These are phyloP conservation scores for Panorpa germanica DNA, from an alignment of 2,888 invertebrate species.

Conservation along the genomic window DNA sequence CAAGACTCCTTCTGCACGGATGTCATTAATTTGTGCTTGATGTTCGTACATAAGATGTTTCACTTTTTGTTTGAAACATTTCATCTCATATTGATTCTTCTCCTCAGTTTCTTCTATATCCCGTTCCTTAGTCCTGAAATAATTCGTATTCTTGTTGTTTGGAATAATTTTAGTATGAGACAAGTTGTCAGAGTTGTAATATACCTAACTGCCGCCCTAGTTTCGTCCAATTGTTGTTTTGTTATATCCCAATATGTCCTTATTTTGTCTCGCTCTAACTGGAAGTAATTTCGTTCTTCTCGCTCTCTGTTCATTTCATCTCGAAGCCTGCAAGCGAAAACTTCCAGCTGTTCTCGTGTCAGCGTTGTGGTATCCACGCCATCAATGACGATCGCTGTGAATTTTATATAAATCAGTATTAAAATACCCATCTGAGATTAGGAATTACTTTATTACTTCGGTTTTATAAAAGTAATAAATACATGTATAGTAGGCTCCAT, in stretches of 20 bases:
- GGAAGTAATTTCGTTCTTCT: conserved; percentile 79
- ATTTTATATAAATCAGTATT: no score
- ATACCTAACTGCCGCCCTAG: conserved; percentile 15
- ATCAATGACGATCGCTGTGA: conserved; percentile 51
- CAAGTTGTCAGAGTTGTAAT: no score
- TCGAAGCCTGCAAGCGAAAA: conserved; percentile 57
- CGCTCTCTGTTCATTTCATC: conserved; percentile 75
- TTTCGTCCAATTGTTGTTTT: conserved; percentile 64
- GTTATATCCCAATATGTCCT: conserved; percentile 84
- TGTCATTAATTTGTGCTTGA: conserved; percentile 54
- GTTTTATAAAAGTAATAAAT: no score
- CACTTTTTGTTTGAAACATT: conserved; percentile 70
- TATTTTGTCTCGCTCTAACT: conserved; percentile 77
- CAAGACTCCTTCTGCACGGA: conserved; percentile 56
- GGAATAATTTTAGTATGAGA: no score
- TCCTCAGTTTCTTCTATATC: conserved; percentile 68
- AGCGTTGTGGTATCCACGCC: conserved; percentile 73
- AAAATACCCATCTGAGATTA: no score
- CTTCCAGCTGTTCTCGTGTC: conserved; percentile 71
- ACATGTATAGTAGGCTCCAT: no score
- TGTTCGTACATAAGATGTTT: conserved; percentile 75
- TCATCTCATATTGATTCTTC: conserved; percentile 61
- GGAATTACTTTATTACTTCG: no score
- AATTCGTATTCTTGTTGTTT: not conserved
- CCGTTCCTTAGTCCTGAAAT: conserved; percentile 17